Evolutionary conservation across 2,797 vertebrate genomes (phyloP).

Genomic region (Furcifer pardalis): DNA sequence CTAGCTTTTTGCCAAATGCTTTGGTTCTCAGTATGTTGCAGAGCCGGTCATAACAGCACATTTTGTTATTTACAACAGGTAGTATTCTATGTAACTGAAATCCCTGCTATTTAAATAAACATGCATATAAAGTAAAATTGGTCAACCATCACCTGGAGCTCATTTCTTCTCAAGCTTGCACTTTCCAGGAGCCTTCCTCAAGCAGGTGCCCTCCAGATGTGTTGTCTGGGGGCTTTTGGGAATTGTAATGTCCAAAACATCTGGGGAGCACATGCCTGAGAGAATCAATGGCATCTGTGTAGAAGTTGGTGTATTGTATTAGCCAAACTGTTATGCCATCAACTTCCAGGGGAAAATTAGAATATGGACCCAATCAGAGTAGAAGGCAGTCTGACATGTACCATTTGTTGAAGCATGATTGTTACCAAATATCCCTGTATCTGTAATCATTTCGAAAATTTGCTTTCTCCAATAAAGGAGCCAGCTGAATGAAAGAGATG

Average conservation of each 20-base stretch:
- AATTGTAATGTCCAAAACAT: not conserved
- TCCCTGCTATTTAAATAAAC: constrained; percentile 12
- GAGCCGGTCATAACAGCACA: constrained; percentile 13
- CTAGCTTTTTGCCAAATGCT: constrained; percentile 10
- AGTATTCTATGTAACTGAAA: constrained; percentile 15
- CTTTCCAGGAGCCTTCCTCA: not conserved
- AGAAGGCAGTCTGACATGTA: constrained; percentile 28
- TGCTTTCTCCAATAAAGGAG: constrained; percentile 29
- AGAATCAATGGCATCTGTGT: not conserved
- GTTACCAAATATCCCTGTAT: constrained; percentile 9
- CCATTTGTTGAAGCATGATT: constrained; percentile 15
- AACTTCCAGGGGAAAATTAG: not conserved
- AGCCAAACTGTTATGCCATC: not conserved
- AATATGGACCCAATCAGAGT: constrained; percentile 36
- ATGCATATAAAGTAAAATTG: not conserved
- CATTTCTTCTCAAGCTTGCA: not conserved
- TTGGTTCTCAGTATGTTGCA: constrained; percentile 34
- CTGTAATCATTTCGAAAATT: constrained; percentile 30
- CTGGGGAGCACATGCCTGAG: not conserved
- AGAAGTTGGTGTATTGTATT: not conserved
- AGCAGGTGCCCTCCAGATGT: not conserved
- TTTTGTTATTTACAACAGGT: constrained; percentile 32
- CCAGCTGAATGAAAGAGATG: constrained; percentile 32
- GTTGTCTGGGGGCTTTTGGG: not conserved
- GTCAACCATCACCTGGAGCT: not conserved